Conservation (phyloP, 2,888 invertebrate species). For the Ypsolopha scabrella region DNA sequence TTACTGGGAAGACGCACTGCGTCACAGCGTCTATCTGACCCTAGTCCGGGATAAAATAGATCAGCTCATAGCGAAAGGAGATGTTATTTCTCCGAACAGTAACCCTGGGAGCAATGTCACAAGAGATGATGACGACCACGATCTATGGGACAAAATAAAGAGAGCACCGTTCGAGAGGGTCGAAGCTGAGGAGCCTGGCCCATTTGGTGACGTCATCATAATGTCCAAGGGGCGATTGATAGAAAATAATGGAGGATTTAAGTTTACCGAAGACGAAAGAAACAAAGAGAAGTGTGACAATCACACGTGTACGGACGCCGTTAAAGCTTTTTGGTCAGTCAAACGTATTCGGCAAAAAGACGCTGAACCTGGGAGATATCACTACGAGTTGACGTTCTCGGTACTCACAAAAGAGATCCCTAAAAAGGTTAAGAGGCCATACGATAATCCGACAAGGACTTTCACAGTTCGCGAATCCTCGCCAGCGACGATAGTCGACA, state of each 20-base stretch:
- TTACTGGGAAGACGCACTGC: slow-evolving; percentile 76
- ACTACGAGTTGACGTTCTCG: slow-evolving; percentile 77
- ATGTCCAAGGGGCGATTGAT: slow-evolving; percentile 75
- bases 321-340: slow-evolving; percentile 77
- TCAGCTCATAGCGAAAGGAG: slow-evolving; percentile 51
- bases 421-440: slow-evolving; percentile 51
- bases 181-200: slow-evolving; percentile 46
- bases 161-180: slow-evolving; percentile 51
- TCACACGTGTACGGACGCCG: slow-evolving; percentile 60
- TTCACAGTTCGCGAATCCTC: slow-evolving; percentile 71
- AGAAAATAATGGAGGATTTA: slow-evolving; percentile 57
- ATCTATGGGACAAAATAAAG: slow-evolving; percentile 62
- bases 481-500: slow-evolving; percentile 34
- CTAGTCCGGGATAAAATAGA: slow-evolving; percentile 69
- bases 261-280: slow-evolving; percentile 65
- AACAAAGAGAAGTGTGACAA: slow-evolving; percentile 38
- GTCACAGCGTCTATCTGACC: slow-evolving; percentile 76
- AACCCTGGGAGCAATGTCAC: slow-evolving; percentile 28
- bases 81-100: slow-evolving; percentile 27
- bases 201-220: slow-evolving; percentile 74
- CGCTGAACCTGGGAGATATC: slow-evolving; percentile 51
- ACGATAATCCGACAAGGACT: slow-evolving; percentile 70
- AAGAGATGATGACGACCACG: slow-evolving; percentile 49
- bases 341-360: slow-evolving; percentile 74
- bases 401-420: slow-evolving; percentile 63